These are phyloP conservation scores for Acanthis flammea DNA, from an alignment of 2,797 vertebrate species.

Conservation along the genomic window DNA sequence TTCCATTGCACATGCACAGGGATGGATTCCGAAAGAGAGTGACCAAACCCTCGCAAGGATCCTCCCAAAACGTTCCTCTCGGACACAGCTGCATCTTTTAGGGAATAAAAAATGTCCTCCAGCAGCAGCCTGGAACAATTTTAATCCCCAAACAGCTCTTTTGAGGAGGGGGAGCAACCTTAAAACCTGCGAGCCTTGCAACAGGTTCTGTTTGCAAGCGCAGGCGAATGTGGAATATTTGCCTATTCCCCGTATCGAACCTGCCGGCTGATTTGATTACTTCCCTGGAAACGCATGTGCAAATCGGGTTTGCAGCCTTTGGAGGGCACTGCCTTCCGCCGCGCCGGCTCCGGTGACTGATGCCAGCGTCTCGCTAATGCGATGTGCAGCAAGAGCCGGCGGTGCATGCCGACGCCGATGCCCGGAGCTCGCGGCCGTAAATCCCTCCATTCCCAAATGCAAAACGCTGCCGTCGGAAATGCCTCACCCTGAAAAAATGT, in stretches of 20 bases:
- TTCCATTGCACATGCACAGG: fast-evolving
- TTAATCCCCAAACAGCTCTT: neutral
- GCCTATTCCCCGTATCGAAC: neutral
- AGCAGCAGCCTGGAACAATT: neutral
- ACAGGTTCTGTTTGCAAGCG: neutral
- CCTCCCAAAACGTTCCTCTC: neutral
- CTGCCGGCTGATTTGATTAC: slow-evolving; percentile 21
- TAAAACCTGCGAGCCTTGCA: neutral
- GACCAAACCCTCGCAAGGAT: fast-evolving
- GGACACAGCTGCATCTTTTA: neutral
- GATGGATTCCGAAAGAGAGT: fast-evolving
- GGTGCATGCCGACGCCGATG: neutral
- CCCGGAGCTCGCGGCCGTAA: neutral
- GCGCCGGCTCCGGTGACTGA: neutral
- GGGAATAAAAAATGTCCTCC: neutral
- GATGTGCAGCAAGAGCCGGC: neutral
- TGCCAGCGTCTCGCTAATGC: neutral
- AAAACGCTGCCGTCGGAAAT: neutral
- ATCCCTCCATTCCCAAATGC: neutral
- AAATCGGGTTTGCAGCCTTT: neutral
- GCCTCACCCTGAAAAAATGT: neutral
- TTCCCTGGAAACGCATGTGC: neutral
- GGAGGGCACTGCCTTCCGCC: slow-evolving; percentile 22
- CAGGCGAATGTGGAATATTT: neutral
- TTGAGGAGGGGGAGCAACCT: neutral